Percentiles rank a stretch among this genome's conserved stretches.
phyloP scores from a whole-genome alignment of 2,888 invertebrate species.

The Archips crataeganus region DNA sequence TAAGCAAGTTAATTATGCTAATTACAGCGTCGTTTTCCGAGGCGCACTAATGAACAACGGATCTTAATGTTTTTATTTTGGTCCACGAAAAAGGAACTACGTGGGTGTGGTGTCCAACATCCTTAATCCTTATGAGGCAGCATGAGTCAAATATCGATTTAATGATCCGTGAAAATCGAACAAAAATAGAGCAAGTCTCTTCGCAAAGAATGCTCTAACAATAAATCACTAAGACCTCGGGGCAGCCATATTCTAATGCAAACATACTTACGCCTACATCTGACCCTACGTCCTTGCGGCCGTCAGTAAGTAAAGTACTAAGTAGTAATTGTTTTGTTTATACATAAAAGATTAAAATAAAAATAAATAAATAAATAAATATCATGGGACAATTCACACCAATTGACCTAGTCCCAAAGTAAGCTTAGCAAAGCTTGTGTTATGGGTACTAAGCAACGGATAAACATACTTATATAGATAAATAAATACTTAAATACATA shows the following conservation, averaged over 20 bases:
- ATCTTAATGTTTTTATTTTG: neutral
- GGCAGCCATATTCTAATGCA: constrained; percentile 58
- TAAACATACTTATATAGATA: too few relatives aligned
- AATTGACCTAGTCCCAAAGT: too few relatives aligned
- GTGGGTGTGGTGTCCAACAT: constrained; percentile 13
- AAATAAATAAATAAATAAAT: too few relatives aligned
- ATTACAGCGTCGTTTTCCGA: neutral
- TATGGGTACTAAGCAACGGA: too few relatives aligned
- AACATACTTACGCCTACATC: constrained; percentile 64
- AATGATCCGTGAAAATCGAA: constrained; percentile 31
- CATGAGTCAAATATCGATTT: constrained; percentile 13
- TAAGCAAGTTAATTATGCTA: too few relatives aligned
- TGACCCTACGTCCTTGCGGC: constrained; percentile 58
- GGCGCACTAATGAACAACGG: neutral
- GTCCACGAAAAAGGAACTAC: neutral
- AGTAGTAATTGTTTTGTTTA: constrained; percentile 47
- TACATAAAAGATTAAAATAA: constrained; percentile 41
- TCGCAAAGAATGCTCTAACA: constrained; percentile 48
- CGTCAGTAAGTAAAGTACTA: constrained; percentile 25
- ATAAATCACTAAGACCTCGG: constrained; percentile 62
- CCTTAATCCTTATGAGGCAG: constrained; percentile 17
- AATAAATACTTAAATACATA: too few relatives aligned
- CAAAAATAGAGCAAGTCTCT: constrained; percentile 31
- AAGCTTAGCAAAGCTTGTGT: too few relatives aligned
- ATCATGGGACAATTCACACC: too few relatives aligned